These are phyloP conservation scores for Erebia ligea DNA, from an alignment of 2,888 invertebrate genomes.

Conservation along the genomic window DNA sequence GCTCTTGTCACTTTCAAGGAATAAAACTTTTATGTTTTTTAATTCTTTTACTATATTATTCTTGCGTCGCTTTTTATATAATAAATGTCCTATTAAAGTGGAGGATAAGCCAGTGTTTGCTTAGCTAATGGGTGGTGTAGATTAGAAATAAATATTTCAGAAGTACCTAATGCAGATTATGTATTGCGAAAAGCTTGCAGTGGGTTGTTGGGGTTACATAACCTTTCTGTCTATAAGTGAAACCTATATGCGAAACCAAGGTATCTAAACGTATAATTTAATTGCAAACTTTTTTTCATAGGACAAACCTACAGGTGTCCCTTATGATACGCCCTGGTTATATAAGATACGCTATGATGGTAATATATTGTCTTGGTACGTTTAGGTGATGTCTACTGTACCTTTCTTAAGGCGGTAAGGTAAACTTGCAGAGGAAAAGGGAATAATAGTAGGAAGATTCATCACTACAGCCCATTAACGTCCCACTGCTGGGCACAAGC, in stretches of 20 bases:
- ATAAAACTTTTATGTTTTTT: slow-evolving; percentile 31
- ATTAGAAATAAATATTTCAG: slow-evolving; percentile 37
- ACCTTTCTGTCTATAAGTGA: slow-evolving; percentile 27
- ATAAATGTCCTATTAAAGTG: slow-evolving; percentile 35
- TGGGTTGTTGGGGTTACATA: slow-evolving; percentile 29
- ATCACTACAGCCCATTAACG: too few species aligned
- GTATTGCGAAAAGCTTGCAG: slow-evolving; percentile 30
- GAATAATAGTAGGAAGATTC: too few species aligned
- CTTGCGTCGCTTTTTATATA: slow-evolving; percentile 31
- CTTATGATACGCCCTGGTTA: too few species aligned
- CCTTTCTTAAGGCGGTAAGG: too few species aligned
- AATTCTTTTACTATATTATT: slow-evolving; percentile 33
- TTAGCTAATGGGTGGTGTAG: slow-evolving; percentile 35
- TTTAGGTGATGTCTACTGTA: too few species aligned
- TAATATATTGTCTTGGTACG: too few species aligned
- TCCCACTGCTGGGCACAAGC: too few species aligned
- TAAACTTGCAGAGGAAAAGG: too few species aligned
- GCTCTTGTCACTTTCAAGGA: slow-evolving; percentile 29
- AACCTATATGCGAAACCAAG: slow-evolving; percentile 24
- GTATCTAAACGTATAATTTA: too few species aligned
- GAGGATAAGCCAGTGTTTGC: slow-evolving; percentile 29
- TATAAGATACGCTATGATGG: too few species aligned
- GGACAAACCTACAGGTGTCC: too few species aligned
- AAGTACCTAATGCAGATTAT: slow-evolving; percentile 27
- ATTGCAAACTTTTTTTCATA: too few species aligned